Base-by-base conservation (phyloP, 2,888 invertebrate genomes). In the Pristionchus japonicus region DNA sequence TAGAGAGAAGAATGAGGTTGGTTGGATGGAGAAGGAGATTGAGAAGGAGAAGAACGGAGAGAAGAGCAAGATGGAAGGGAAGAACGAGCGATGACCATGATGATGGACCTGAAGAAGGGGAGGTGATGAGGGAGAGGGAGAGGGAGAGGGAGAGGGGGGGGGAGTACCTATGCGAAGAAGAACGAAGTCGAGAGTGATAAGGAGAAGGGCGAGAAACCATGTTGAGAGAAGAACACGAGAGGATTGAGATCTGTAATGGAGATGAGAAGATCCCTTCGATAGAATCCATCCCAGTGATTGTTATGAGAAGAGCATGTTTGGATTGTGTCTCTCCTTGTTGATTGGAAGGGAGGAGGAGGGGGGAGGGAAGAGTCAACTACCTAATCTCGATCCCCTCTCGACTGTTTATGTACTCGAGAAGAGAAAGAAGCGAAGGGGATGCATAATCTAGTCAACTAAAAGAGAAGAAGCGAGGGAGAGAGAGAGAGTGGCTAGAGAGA, bases 11-110 rank as follows among this genome's bases (percentile, higher is more conserved):
- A 47, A 93, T 88, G 31, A 93, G 89, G 85, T 92, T 93, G 43
- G 91, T 88, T 34, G 92, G 92, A 89, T 93, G 93, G 40, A 93
- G 90, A 80, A 93, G 88, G 52, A 93, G 89, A 88, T 93, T 93
- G 87, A 93, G 90, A 17, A 92, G 88, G 11, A 93, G 90, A 67
- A 93, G 92, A 57, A 93, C 92, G 15, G 92, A 92, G 27, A 93
- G 89, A 31, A 93, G 90, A 27, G 93, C 92, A 13, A 93, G 89
- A 88, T 93, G 93, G 86, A 93, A 86, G 64, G 86, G 86, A 47
- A 86, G 67, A 40, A 70, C 86, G 40, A 86, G 89, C 7, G 89
- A 88, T 27, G 89, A 88, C 47, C 80, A 80, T 47, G 49, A 47
- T 43, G 80, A 47, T 2, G 80, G 80, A 80, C 47, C 47, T 47